These are phyloP conservation scores for Neotoma lepida DNA, from an alignment of 2,113 vertebrate genomes.

Conservation along the genomic window DNA sequence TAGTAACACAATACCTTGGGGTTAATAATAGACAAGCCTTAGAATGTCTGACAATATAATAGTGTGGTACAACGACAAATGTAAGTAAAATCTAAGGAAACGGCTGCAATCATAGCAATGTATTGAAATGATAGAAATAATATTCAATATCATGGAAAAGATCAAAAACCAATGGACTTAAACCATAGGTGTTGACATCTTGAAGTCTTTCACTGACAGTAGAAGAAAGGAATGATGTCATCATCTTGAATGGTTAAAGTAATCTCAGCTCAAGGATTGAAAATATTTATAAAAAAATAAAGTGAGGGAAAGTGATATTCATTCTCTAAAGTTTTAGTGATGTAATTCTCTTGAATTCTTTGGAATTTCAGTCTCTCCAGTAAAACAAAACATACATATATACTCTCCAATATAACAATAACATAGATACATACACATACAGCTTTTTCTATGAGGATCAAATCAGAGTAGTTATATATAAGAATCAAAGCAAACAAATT, in stretches of 20 bases:
- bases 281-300: background rate
- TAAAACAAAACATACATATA: no score
- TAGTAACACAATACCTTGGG: background rate
- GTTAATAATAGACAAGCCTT: background rate
- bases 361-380: background rate
- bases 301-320: fast-evolving
- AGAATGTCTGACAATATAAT: background rate
- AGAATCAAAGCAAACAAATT: background rate
- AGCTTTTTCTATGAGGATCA: background rate
- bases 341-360: background rate
- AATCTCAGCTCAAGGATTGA: background rate
- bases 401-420: background rate
- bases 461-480: background rate
- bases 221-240: background rate
- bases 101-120: background rate
- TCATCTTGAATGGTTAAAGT: background rate
- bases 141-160: slow-evolving; percentile 17
- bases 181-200: background rate
- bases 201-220: background rate
- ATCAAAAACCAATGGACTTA: background rate
- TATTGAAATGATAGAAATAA: slow-evolving; percentile 10
- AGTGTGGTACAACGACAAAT: background rate
- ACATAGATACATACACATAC: background rate
- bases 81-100: background rate
- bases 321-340: background rate